Base-by-base conservation (phyloP, 2,113 vertebrate genomes). In the Scophthalmus maximus region DNA sequence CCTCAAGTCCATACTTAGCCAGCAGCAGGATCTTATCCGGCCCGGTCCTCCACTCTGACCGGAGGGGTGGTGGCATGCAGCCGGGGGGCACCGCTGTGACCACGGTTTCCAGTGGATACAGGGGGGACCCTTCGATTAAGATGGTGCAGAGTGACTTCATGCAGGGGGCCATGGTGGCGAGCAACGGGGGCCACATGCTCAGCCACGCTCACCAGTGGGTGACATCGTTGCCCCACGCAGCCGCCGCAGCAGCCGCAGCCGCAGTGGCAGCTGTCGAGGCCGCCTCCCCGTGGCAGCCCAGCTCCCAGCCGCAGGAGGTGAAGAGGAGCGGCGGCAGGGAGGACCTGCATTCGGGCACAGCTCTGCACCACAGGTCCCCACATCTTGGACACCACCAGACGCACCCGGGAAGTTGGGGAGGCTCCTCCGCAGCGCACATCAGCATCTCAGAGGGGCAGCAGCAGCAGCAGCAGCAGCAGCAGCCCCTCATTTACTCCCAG, bases 191-290 rank as follows among this genome's bases (percentile, higher is more conserved):
- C 53, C 96, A 97, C 92, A 96, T 97, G 96, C 89, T 97, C 58
- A 96, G 95, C 94, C 96, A 97, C 93, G 95, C 96, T 68, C 96
- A 97, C 91, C 96, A 97, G 94, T 98, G 96, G 96, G 95, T 98
- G 73, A 96, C 96, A 69, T 95, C 96, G 68, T 85, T 98, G 88
- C 96, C 96, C 57, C 96, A 97, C 82, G 96, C 95, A 1, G 96
- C 96, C 49, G 96, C 95, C 18, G 95, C 96, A 1, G 96, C 96
- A 1, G 96, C 95, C 0, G 96, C 95, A 0, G 95, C 95, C 4
- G 95, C 96, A 0, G 95, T 94, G 15, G 95, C 95, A 5, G 96
- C 95, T 3, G 95, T 89, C 18, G 96, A 96, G 59, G 95, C 94
- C 17, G 93, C 94, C 26, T 96, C 96, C 29, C 93, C 95, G 2